Evolutionary conservation across 2,888 invertebrate genomes (phyloP).

Genomic region (Octodonta nipae): DNA sequence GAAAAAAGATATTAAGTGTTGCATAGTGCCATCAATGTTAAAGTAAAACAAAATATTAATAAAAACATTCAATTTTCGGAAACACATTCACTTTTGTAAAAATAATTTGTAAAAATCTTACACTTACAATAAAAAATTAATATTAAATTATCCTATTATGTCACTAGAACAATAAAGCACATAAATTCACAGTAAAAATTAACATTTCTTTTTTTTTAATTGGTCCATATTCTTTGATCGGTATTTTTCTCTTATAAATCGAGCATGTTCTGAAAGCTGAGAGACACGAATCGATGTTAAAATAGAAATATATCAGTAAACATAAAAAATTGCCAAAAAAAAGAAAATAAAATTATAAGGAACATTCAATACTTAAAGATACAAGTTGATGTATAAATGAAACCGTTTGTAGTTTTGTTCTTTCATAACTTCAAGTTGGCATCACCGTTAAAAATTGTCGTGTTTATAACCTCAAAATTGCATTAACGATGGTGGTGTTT

Average conservation of each 20-base stretch:
- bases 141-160: too few species aligned
- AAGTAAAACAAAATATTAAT: too few species aligned
- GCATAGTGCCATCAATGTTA: too few species aligned
- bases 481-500: background rate
- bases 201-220: constrained; percentile 4
- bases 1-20: too few species aligned
- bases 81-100: too few species aligned
- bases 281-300: constrained; percentile 8
- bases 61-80: too few species aligned
- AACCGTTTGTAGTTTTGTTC: background rate
- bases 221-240: constrained; percentile 9
- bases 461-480: background rate
- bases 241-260: constrained; percentile 25
- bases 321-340: background rate
- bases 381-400: background rate
- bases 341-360: constrained; percentile 1
- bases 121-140: too few species aligned
- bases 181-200: constrained; percentile 12
- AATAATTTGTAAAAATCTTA: too few species aligned
- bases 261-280: constrained; percentile 33
- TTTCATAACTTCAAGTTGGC: constrained; percentile 1
- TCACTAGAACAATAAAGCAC: constrained; percentile 16
- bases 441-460: background rate
- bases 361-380: background rate
- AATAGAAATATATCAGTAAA: background rate